Base-by-base conservation (phyloP, 2,888 invertebrate genomes). In the Tinea pellionella region DNA sequence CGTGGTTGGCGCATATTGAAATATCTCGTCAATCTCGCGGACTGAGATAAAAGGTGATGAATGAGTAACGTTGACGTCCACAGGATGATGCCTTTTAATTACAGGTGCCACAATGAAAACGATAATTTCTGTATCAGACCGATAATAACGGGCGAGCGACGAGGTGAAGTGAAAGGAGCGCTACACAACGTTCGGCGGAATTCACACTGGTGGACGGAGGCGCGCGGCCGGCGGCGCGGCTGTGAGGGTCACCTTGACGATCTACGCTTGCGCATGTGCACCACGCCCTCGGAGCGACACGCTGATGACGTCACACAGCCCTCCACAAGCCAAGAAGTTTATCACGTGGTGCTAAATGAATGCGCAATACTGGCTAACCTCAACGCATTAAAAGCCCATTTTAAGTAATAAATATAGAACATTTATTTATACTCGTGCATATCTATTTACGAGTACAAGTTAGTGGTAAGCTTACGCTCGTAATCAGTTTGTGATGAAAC, bases 1-100 rank as follows among this genome's bases (percentile, higher is more conserved):
- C 85, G 71, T 65, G 85, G 78, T 75, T 83, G 86, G 74, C 87
- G 86, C 87, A 87, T 87, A 85, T 87, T 83, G 87, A 84, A 84
- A 81, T 69, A 79, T 78, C 80, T 80, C 79, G 82, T 81, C 84
- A 83, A 83, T 74, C 81, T 74, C 69, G 73, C 69, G 55, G 53
- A 82, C 79, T 77, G 81, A 71, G 86, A 86, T 73, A 86, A 74
- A 64, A 86, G 77, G 74, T 87, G 86, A 80, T 87, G 83, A 73
- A 85, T 77, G 81, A 87, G 78, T 66, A 86, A 75, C 80, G 85
- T 84, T 71, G 86, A 78, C 61, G 86, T 79, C 85, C 86, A 87
- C 87, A 87, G 86, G 74, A 65, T 85, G 85, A 73, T 75, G 78
- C 69, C 84, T 78, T 85, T 79, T 74, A 79, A 75, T 78, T 70